These are phyloP conservation scores for Thysanoteuthis rhombus DNA, from an alignment of 2,888 invertebrate genomes.

Conservation along the genomic window DNA sequence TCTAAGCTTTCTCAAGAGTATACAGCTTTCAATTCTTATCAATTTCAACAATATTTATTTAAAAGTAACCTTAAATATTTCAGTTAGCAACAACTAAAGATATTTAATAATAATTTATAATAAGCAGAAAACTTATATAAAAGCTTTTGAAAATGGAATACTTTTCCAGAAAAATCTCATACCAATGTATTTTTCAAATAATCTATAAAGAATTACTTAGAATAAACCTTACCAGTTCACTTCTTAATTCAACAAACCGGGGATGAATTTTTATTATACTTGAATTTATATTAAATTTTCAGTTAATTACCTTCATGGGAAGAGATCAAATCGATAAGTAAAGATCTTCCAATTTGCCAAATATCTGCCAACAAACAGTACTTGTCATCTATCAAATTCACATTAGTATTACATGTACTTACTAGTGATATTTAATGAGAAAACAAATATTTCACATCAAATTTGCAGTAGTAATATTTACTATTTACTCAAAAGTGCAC, in stretches of 20 bases:
- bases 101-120: too few species aligned
- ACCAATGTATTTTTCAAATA: not conserved
- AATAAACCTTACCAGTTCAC: not conserved
- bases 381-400: too few species aligned
- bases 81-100: too few species aligned
- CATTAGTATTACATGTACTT: not conserved
- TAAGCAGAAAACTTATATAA: too few species aligned
- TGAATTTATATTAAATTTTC: not conserved
- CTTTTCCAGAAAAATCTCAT: too few species aligned
- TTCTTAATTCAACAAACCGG: not conserved
- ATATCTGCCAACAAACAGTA: not conserved
- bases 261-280: not conserved
- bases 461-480: not conserved
- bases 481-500: not conserved
- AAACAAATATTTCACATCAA: not conserved
- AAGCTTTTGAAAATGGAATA: too few species aligned
- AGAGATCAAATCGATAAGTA: not conserved
- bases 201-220: not conserved
- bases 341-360: not conserved
- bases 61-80: too few species aligned
- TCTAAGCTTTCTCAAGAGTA: too few species aligned
- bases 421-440: not conserved
- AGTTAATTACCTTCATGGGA: not conserved
- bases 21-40: too few species aligned
- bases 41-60: too few species aligned